Conservation (phyloP, 1,140 invertebrate genomes). For the Anastatus disparis region DNA sequence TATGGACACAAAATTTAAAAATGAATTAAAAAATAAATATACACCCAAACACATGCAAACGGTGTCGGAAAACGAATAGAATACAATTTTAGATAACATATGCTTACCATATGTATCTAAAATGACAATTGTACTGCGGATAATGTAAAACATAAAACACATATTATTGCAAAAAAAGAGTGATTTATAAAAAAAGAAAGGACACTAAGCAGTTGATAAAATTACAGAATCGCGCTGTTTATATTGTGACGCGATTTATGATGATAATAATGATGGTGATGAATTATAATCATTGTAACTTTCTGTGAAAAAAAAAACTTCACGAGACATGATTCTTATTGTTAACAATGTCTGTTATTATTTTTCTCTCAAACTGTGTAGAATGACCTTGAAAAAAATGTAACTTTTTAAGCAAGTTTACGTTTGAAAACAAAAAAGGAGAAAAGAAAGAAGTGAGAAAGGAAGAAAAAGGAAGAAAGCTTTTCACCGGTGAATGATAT, state of each 20-base stretch:
- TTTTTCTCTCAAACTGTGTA: conserved; percentile 46
- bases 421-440: conserved; percentile 12
- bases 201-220: conserved; percentile 7
- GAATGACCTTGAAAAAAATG: conserved; percentile 38
- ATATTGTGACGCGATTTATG: conserved; percentile 46
- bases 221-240: background rate
- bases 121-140: conserved; percentile 13
- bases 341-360: conserved; percentile 52
- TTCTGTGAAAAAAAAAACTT: conserved; percentile 48
- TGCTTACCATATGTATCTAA: conserved; percentile 13
- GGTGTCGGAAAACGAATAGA: conserved; percentile 21
- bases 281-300: conserved; percentile 49
- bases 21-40: conserved; percentile 16
- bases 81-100: conserved; percentile 23
- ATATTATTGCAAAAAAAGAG: conserved; percentile 17
- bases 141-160: conserved; percentile 11
- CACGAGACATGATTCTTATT: conserved; percentile 51
- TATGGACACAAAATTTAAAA: conserved; percentile 51
- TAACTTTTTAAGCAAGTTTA: conserved; percentile 31
- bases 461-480: background rate
- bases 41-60: background rate
- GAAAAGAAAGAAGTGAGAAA: background rate
- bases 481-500: conserved; percentile 23
- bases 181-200: background rate
- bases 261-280: conserved; percentile 44